These are phyloP conservation scores for Danionella dracula DNA, from an alignment of 2,797 vertebrate species.

Conservation along the genomic window DNA sequence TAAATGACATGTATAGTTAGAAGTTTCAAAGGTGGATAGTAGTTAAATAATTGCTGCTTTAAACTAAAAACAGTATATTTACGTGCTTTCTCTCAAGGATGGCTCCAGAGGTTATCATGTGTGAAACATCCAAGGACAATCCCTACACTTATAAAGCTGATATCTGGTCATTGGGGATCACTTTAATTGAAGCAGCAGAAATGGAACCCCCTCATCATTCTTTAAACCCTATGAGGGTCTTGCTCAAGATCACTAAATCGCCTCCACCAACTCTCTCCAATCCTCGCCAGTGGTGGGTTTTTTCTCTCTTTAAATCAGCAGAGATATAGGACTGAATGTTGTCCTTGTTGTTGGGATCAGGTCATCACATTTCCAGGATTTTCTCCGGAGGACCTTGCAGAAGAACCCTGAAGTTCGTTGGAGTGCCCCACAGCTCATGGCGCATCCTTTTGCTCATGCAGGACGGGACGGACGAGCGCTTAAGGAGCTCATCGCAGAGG, in stretches of 20 bases:
- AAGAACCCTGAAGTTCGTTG: conserved; percentile 59
- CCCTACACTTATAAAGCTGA: conserved; percentile 64
- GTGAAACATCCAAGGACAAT: conserved; percentile 65
- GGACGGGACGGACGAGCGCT: conserved; percentile 49
- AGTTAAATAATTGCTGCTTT: too few relatives aligned
- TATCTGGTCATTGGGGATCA: conserved; percentile 72
- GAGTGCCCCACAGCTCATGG: conserved; percentile 59
- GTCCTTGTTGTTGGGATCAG: conserved; percentile 38
- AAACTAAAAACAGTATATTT: too few relatives aligned
- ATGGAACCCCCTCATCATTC: conserved; percentile 69
- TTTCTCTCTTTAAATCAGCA: neutral
- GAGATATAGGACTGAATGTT: neutral
- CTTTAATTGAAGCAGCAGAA: conserved; percentile 66
- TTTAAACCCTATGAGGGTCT: conserved; percentile 67
- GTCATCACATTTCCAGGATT: conserved; percentile 68
- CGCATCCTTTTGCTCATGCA: conserved; percentile 57
- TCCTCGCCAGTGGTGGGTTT: conserved; percentile 57
- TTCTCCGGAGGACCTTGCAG: conserved; percentile 61
- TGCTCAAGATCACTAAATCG: conserved; percentile 67
- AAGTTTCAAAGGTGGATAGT: too few relatives aligned
- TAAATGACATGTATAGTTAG: too few relatives aligned
- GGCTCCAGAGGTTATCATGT: conserved; percentile 69
- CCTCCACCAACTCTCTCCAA: conserved; percentile 58
- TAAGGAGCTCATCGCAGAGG: conserved; percentile 63
- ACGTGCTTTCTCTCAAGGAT: conserved; percentile 53